phyloP scores from a whole-genome alignment of 1,140 invertebrate genomes.

The Nautilus pompilius region DNA sequence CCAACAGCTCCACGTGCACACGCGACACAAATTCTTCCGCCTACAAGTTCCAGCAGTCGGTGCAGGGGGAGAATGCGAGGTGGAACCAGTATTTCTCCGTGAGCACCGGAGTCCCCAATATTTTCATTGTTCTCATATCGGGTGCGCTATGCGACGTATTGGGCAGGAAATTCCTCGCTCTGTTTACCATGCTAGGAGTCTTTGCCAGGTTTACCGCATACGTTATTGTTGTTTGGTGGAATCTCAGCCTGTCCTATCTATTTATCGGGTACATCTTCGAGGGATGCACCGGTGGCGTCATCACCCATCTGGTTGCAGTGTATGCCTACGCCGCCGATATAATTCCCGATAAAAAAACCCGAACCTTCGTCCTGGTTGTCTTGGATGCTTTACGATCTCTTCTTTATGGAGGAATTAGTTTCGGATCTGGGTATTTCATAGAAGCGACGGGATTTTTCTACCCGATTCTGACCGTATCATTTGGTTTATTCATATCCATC shows the following conservation, averaged over 20 bases:
- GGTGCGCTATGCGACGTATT: conserved; percentile 10
- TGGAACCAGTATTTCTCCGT: conserved; percentile 9
- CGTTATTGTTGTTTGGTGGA: neutral
- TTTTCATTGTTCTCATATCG: conserved; percentile 4
- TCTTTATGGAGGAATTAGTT: neutral
- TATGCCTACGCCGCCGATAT: conserved; percentile 8
- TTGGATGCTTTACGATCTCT: conserved; percentile 2
- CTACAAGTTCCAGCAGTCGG: no score
- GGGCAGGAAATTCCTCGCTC: conserved; percentile 9
- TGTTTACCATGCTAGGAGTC: neutral
- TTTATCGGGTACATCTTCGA: conserved; percentile 7
- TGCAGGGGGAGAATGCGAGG: no score
- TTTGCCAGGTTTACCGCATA: conserved; percentile 1
- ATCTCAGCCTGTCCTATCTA: neutral
- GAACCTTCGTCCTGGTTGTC: conserved; percentile 9
- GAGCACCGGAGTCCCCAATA: conserved; percentile 4
- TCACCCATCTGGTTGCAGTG: neutral
- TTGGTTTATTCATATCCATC: neutral
- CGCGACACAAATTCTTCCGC: no score
- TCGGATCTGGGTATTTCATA: conserved; percentile 10
- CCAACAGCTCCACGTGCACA: no score
- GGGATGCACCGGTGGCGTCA: neutral
- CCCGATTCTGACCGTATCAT: neutral
- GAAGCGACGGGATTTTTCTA: conserved; percentile 3
- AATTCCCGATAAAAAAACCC: conserved; percentile 1